A percentile compares a stretch with the other conserved stretches of the same genome.
Evolutionary conservation across 92 coral and sea anemone species (phyloP).

Genomic region (Porites cylindrica): DNA sequence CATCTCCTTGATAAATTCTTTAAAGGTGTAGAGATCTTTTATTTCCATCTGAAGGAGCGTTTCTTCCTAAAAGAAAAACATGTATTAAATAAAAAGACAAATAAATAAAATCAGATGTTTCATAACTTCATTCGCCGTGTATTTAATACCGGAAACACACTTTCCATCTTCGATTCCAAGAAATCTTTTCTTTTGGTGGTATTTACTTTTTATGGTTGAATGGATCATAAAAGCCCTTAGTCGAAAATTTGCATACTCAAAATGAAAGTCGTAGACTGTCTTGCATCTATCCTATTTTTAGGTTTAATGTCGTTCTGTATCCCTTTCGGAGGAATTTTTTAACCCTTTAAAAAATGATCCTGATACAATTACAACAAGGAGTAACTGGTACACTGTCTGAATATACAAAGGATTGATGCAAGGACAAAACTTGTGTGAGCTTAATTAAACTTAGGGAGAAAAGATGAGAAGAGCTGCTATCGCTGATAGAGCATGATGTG

Average conservation of each 20-base stretch:
- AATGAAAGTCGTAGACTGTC: neutral
- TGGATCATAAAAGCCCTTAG: neutral
- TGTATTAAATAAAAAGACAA: neutral
- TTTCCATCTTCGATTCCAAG: conserved; percentile 13
- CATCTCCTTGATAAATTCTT: conserved; percentile 20
- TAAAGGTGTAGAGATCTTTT: conserved; percentile 30
- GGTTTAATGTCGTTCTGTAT: no score
- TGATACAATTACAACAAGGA: no score
- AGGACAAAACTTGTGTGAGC: no score
- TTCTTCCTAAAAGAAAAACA: conserved; percentile 48
- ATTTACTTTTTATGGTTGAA: conserved; percentile 14
- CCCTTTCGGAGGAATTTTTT: no score
- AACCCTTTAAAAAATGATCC: no score
- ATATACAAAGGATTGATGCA: no score
- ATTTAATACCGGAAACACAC: neutral
- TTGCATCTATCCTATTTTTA: neutral
- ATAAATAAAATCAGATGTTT: neutral
- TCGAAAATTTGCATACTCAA: conserved; percentile 18
- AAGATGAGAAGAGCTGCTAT: no score
- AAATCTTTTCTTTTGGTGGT: neutral
- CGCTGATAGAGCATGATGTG: no score
- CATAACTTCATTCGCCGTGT: no score
- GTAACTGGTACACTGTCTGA: no score
- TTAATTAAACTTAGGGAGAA: no score
- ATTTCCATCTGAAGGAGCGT: conserved; percentile 34